Conservation (phyloP, 2,888 invertebrate species). For the Drosophila aldrichi region DNA sequence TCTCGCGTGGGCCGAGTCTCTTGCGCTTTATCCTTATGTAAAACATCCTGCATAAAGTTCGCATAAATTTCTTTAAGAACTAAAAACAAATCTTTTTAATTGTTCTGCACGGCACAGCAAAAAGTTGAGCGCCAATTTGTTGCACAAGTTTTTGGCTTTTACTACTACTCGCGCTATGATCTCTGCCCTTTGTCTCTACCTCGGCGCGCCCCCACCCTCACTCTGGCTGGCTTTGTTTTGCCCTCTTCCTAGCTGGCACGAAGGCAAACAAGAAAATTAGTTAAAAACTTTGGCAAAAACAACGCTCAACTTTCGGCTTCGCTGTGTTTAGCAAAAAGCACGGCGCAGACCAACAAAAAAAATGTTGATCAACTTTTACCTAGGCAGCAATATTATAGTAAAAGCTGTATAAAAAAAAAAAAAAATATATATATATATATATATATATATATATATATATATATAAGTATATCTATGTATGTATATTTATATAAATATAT, state of each 20-base stretch:
- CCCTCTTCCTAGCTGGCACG: conserved; percentile 14
- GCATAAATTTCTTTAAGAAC: conserved; percentile 32
- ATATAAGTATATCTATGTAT: not conserved
- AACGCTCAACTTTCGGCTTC: conserved; percentile 42
- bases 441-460: no score
- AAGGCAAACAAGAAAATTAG: conserved; percentile 73
- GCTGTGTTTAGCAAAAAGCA: conserved; percentile 11
- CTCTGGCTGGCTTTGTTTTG: not conserved
- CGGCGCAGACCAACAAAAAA: conserved; percentile 4
- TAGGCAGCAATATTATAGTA: not conserved
- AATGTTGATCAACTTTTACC: conserved; percentile 13
- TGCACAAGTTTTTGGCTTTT: conserved; percentile 52
- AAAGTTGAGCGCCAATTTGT: conserved; percentile 63
- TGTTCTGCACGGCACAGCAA: conserved; percentile 47
- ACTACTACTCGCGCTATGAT: conserved; percentile 24
- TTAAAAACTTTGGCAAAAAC: conserved; percentile 70
- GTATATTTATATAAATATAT: not conserved
- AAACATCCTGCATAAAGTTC: conserved; percentile 29
- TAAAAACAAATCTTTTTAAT: conserved; percentile 69
- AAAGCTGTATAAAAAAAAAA: not conserved
- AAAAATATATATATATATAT: no score
- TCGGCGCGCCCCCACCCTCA: not conserved
- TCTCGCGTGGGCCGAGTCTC: not conserved
- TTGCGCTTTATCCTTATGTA: conserved; percentile 3
- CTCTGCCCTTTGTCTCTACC: conserved; percentile 19